These are phyloP conservation scores for Ferdinandea cuprea DNA, from an alignment of 2,888 invertebrate species.

Conservation along the genomic window DNA sequence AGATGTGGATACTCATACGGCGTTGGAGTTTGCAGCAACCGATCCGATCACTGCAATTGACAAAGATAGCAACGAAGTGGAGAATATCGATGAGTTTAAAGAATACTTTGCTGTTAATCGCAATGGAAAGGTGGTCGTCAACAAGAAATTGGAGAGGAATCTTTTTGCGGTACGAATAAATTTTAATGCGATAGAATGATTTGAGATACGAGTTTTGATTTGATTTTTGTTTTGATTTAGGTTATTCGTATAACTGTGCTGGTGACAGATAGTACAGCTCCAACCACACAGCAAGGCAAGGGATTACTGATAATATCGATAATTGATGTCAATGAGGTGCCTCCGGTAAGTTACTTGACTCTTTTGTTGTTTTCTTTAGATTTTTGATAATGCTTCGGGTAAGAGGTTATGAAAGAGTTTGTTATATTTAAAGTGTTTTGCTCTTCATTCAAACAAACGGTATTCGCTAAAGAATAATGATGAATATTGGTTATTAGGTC, in stretches of 20 bases:
- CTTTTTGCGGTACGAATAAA: slow-evolving; percentile 81
- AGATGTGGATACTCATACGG: slow-evolving; percentile 88
- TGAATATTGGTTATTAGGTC: too few relatives aligned
- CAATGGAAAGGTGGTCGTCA: slow-evolving; percentile 84
- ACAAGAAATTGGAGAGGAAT: slow-evolving; percentile 81
- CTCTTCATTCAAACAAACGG: too few relatives aligned
- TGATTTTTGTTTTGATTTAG: slow-evolving; percentile 72
- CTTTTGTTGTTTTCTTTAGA: too few relatives aligned
- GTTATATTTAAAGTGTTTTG: too few relatives aligned
- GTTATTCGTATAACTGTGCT: slow-evolving; percentile 90
- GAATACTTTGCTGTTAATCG: slow-evolving; percentile 87
- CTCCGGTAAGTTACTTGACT: slow-evolving; percentile 83
- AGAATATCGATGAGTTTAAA: slow-evolving; percentile 84
- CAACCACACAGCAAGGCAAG: slow-evolving; percentile 89
- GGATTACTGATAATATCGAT: slow-evolving; percentile 87
- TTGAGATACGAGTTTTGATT: background rate
- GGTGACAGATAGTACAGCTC: slow-evolving; percentile 91
- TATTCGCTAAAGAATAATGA: too few relatives aligned
- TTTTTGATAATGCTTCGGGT: too few relatives aligned
- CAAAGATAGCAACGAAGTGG: slow-evolving; percentile 90
- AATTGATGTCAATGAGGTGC: slow-evolving; percentile 88
- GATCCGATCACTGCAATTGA: slow-evolving; percentile 91
- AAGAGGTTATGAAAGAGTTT: too few relatives aligned
- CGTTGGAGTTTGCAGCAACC: slow-evolving; percentile 86
- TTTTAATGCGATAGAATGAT: background rate